Evolutionary conservation across 2,888 invertebrate species (phyloP), one percentile per base, ranked within the genome.

Genomic region (Blastobasis adustella): DNA sequence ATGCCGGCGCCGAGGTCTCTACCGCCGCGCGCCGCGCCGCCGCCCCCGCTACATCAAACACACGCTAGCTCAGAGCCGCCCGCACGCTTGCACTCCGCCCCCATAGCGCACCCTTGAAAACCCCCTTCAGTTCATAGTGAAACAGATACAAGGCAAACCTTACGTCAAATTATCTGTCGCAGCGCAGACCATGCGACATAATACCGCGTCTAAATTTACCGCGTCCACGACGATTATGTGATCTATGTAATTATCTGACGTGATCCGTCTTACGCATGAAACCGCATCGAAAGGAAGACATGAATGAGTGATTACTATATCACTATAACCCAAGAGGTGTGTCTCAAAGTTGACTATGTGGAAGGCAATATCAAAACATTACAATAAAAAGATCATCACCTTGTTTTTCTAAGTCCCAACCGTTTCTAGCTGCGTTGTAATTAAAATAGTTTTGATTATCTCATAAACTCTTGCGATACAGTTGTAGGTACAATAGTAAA

Each of bases 21-120:
- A 60, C 71, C 79, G 71, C 77, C 77, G 66, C 70, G 69, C 69
- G 75, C 73, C 63, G 69, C 71, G 67, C 74, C 81, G 66, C 83
- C 83, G 75, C 47, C 75, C 52, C 70, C 77, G 72, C 79, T 76
- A 78, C 69, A 61, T 60, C 61, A 66, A 69, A 58, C 61, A 56
- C 54, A 50, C 61, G 56, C 54, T 23, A 23, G 23, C 23, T 51
- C 53, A 58, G 52, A 47, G 1, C 44, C 36, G 37, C 9, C 10
- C 43, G 10, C 10, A 23, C 45, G 3, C 40, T 5, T 41, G 39
- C 46, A 10, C 38, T 43, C 46, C 39, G n/a, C 38, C 50, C 45
- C 47, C 48, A 44, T 54, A 51, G 48, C 39, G 10, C 38, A 51
- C 47, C 65, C 51, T 46, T 37, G 43, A 6, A 60, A 66, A 58